Percentiles rank a stretch among this genome's conserved stretches.
These are phyloP conservation scores for Platycheirus rosarum DNA, from an alignment of 2,888 invertebrate genomes.

Conservation along the genomic window DNA sequence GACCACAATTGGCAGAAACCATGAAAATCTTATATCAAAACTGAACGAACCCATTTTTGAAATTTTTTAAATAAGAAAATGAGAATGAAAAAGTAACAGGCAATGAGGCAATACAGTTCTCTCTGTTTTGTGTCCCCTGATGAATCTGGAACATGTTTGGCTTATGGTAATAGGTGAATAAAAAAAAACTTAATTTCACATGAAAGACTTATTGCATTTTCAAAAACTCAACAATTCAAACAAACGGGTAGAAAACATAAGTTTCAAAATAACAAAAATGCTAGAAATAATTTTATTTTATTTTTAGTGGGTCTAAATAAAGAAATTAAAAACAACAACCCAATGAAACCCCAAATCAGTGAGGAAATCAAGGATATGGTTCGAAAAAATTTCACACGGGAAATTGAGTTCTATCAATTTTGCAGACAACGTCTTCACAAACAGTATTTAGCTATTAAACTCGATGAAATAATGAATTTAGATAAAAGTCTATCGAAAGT, in stretches of 20 bases:
- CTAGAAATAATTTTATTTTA: neutral
- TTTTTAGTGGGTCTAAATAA: conserved; percentile 78
- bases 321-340: conserved; percentile 89
- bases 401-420: conserved; percentile 96
- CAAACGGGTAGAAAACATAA: conserved; percentile 27
- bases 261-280: neutral
- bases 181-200: too few relatives aligned
- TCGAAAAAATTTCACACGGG: conserved; percentile 91
- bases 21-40: too few relatives aligned
- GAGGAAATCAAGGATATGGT: conserved; percentile 92
- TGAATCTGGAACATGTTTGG: too few relatives aligned
- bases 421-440: conserved; percentile 91
- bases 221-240: conserved; percentile 5
- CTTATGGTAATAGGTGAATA: too few relatives aligned
- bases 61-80: too few relatives aligned
- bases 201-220: too few relatives aligned
- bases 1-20: too few relatives aligned
- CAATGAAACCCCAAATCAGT: conserved; percentile 92
- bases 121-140: too few relatives aligned
- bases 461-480: conserved; percentile 75
- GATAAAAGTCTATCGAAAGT: conserved; percentile 41
- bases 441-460: conserved; percentile 88
- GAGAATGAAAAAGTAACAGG: too few relatives aligned
- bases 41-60: too few relatives aligned
- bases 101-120: too few relatives aligned